Base-by-base conservation (phyloP, 2,888 invertebrate genomes). In the Macaria notata region DNA sequence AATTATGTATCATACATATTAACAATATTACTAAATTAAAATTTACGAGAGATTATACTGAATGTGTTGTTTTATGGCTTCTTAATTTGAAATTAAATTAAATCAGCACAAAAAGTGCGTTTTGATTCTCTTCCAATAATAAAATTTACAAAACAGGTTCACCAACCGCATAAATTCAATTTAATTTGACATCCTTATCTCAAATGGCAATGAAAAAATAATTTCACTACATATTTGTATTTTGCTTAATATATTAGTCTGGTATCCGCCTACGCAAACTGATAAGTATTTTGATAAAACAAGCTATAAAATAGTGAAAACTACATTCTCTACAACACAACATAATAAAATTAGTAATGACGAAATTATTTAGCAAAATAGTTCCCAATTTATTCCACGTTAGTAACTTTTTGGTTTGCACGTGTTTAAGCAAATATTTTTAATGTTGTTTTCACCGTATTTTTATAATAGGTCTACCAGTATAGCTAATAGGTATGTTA, bases 231-330 rank as follows among this genome's bases (percentile, higher is more conserved):
- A 30, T 38, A 44, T 47, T 33, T 31, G 30, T 48, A 46, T 33
- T 47, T 47, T 19, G 31, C 41, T 48, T 55, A 51, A 59, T 36
- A 55, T 55, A 54, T 54, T 54, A 54, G 47, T 45, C 36, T 47
- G 29, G 54, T 54, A 48, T 48, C 45, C 54, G 36, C 59, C 59
- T 43, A 54, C 59, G 41, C 59, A 8, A 42, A 49, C 31, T 54
- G 47, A 54, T 58, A 58, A 49, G 36, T 42, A 9, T 49, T 54
- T 50, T 58, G 64, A 62, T 64, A 61, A 58, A 56, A 56, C 33
- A 48, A 50, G 49, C 52, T 54, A 62, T 61, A 62, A 62, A 19
- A 19, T 19, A 19, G 19, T 19, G 19, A 19, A 62, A 19, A 4
- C 33, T 49, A 42, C 48, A 57, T 54, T 46, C 41, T 52, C 19